Conservation (phyloP, 2,113 vertebrate species). For the Anarhynchus alexandrinus region DNA sequence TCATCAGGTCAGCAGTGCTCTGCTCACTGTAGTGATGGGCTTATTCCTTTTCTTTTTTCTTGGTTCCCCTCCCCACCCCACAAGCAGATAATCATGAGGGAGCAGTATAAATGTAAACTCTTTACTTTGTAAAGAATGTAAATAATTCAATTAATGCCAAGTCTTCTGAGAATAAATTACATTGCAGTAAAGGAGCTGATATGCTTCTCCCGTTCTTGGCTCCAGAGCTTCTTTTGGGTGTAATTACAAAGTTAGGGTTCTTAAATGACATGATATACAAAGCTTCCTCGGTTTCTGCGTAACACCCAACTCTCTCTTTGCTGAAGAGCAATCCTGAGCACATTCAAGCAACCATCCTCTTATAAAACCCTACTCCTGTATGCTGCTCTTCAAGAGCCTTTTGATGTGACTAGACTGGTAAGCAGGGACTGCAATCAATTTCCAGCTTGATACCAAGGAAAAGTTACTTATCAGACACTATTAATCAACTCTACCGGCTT, state of each 20-base stretch:
- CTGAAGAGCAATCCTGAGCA: conserved; percentile 29
- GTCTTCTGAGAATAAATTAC: not conserved
- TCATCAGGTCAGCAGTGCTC: not conserved
- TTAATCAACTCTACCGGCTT: conserved; percentile 35
- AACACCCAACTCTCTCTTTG: not conserved
- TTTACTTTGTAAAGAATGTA: conserved; percentile 1
- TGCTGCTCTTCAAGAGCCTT: conserved; percentile 35
- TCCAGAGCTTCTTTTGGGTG: not conserved
- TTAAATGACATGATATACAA: not conserved
- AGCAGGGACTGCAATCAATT: conserved; percentile 60
- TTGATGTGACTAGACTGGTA: conserved; percentile 54
- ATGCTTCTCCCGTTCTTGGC: not conserved
- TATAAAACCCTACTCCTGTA: not conserved
- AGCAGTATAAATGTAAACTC: not conserved
- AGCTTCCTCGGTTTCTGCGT: not conserved
- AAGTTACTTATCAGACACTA: conserved; percentile 55
- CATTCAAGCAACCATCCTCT: not conserved
- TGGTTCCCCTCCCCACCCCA: not conserved
- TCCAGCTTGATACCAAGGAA: conserved; percentile 32
- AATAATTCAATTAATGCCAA: conserved; percentile 11
- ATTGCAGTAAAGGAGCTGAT: not conserved
- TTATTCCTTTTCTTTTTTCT: not conserved
- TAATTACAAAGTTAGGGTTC: not conserved
- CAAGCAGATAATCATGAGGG: not conserved
- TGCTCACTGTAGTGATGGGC: not conserved